Percentiles rank a stretch among this genome's conserved stretches.
Evolutionary conservation across 2,888 invertebrate genomes (phyloP).

Genomic region (Mycogona germanica): DNA sequence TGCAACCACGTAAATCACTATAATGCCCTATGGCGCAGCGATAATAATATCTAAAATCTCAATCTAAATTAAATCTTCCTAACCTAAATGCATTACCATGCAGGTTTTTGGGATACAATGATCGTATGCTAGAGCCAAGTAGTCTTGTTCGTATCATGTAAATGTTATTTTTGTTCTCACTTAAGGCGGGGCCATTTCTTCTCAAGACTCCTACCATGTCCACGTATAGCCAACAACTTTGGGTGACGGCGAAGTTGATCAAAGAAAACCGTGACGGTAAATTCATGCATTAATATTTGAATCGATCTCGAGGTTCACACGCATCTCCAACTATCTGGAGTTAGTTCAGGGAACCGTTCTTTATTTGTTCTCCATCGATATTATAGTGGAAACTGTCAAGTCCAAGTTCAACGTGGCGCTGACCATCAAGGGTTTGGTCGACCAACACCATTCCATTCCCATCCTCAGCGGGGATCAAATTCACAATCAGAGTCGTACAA

Average conservation of each 20-base stretch:
- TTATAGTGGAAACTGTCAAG: constrained; percentile 72
- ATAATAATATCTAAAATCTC: no score
- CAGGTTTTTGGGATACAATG: no score
- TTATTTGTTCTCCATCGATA: not conserved
- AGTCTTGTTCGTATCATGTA: not conserved
- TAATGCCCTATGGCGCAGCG: no score
- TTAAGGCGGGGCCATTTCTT: constrained; percentile 56
- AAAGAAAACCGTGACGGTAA: constrained; percentile 74
- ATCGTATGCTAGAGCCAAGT: not conserved
- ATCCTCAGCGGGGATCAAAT: constrained; percentile 48
- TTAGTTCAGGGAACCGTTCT: not conserved
- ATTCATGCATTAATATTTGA: not conserved
- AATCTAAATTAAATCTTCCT: no score
- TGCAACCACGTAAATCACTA: no score
- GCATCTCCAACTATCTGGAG: not conserved
- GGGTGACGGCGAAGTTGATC: constrained; percentile 75
- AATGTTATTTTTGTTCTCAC: constrained; percentile 1
- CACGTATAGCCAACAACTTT: constrained; percentile 82
- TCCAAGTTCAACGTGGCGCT: constrained; percentile 79
- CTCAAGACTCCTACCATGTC: constrained; percentile 74
- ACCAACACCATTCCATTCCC: constrained; percentile 56
- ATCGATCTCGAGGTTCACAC: not conserved
- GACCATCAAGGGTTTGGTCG: constrained; percentile 63
- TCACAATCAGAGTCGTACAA: constrained; percentile 68
- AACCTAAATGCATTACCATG: no score